Evolutionary conservation across 1,140 invertebrate genomes (phyloP).

Genomic region (Brachionus asplanchnoidis): DNA sequence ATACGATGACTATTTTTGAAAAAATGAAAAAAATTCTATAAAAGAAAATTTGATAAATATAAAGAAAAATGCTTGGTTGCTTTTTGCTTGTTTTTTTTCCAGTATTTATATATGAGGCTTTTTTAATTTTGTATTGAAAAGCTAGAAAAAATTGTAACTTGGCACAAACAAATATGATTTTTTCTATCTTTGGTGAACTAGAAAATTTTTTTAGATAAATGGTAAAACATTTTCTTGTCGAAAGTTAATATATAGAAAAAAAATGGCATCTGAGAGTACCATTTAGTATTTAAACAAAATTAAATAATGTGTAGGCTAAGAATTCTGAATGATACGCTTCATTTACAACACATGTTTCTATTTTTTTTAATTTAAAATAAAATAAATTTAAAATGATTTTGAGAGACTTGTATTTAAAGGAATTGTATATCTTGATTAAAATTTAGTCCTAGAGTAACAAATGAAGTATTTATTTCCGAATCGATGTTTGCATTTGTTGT

Average conservation of each 20-base stretch:
- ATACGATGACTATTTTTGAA: background rate
- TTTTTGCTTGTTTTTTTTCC: background rate
- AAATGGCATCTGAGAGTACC: background rate
- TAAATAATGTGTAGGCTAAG: background rate
- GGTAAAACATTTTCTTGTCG: background rate
- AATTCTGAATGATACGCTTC: background rate
- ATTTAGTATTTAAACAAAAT: background rate
- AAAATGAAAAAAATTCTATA: background rate
- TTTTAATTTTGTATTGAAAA: background rate
- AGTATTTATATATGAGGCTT: background rate
- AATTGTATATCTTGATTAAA: background rate
- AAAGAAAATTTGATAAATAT: background rate
- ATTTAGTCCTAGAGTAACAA: background rate
- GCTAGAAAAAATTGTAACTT: background rate
- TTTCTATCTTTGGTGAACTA: background rate
- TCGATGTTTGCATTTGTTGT: background rate
- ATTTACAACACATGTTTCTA: background rate
- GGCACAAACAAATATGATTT: background rate
- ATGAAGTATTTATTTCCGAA: background rate
- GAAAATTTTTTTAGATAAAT: background rate
- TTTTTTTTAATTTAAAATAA: background rate
- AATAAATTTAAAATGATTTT: background rate
- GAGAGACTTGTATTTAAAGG: background rate
- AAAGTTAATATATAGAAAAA: background rate
- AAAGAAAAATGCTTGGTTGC: constrained; percentile 28